Percentiles rank a stretch among this genome's conserved stretches.
Conservation (phyloP, 2,888 invertebrate genomes). For the Ophioninae sp. region DNA sequence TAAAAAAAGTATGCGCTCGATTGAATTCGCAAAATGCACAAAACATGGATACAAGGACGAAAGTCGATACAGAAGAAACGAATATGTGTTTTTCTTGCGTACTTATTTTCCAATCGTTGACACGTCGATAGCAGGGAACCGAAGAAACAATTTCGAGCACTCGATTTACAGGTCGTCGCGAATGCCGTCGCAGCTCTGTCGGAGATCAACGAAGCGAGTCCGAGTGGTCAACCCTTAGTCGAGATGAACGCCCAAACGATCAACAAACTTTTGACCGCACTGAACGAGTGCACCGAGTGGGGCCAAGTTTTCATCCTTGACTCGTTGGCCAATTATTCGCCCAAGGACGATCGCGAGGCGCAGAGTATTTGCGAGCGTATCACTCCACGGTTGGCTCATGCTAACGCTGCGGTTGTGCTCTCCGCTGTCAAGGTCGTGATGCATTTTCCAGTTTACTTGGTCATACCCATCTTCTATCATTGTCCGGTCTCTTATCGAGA, state of each 20-base stretch:
- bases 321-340: constrained; percentile 97
- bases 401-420: constrained; percentile 99
- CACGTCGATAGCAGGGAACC: neutral
- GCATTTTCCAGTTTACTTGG: neutral
- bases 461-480: neutral
- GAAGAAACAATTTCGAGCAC: neutral
- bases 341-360: constrained; percentile 98
- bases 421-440: constrained; percentile 95
- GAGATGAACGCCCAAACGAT: constrained; percentile 99
- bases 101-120: neutral
- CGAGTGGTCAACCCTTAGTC: constrained; percentile 96
- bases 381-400: constrained; percentile 98
- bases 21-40: too few species aligned
- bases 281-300: constrained; percentile 99
- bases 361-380: constrained; percentile 99
- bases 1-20: too few species aligned
- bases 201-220: constrained; percentile 98
- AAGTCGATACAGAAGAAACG: too few species aligned
- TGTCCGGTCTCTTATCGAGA: neutral
- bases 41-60: too few species aligned
- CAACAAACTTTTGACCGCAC: constrained; percentile 97
- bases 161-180: constrained; percentile 88
- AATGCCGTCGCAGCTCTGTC: constrained; percentile 99
- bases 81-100: too few species aligned
- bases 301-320: constrained; percentile 99